Percentiles rank a stretch among this genome's conserved stretches.
Conservation (phyloP, 64 coral and sea anemone species). For the Dendronephthya gigantea region DNA sequence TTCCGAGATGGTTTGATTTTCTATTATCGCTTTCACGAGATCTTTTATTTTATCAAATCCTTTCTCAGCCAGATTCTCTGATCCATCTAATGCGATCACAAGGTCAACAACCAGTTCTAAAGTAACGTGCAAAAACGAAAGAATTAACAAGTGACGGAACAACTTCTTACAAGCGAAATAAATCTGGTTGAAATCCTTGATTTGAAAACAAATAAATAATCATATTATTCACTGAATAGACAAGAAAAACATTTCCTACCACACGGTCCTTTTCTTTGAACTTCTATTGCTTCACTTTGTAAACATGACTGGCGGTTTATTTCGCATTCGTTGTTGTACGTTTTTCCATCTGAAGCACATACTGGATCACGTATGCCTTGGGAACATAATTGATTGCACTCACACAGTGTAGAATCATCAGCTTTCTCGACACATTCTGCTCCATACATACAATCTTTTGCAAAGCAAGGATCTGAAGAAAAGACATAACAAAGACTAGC, state of each 20-base stretch:
- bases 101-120: conserved; percentile 28
- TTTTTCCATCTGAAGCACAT: background rate
- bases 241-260: no score
- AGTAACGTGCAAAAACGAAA: conserved; percentile 31
- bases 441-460: background rate
- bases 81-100: conserved; percentile 29
- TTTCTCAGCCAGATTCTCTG: conserved; percentile 22
- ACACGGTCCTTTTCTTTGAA: background rate
- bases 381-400: background rate
- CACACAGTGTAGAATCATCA: background rate
- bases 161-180: no score
- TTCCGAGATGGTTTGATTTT: conserved; percentile 11
- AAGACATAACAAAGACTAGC: no score
- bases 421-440: background rate
- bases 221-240: no score
- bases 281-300: background rate
- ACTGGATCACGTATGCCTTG: background rate
- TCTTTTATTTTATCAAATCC: conserved; percentile 41
- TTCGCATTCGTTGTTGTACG: background rate
- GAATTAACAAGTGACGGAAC: background rate
- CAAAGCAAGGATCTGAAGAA: background rate
- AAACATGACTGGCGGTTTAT: background rate
- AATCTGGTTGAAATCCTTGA: no score
- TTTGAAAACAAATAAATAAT: no score
- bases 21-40: conserved; percentile 7